A percentile compares a stretch with the other conserved stretches of the same genome.
Conservation (phyloP, 2,888 invertebrate genomes). For the Anticlea derivata region DNA sequence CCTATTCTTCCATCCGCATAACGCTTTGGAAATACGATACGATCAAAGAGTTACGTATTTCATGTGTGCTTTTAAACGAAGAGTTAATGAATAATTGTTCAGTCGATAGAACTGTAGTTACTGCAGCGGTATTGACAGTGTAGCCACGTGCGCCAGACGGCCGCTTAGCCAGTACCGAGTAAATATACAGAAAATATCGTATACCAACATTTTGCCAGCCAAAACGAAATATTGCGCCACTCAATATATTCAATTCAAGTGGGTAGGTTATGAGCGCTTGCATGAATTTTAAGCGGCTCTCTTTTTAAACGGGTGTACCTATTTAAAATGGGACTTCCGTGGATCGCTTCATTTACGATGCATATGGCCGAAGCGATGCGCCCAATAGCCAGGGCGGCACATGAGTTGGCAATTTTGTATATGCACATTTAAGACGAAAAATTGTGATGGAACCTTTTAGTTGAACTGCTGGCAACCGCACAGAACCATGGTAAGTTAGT, state of each 20-base stretch:
- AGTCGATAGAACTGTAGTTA: conserved; percentile 1
- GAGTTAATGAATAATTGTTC: not conserved
- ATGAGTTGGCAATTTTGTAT: too few species aligned
- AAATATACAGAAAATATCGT: conserved; percentile 24
- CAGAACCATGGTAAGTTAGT: too few species aligned
- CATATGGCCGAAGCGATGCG: too few species aligned
- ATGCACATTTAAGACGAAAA: too few species aligned
- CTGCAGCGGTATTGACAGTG: conserved; percentile 16
- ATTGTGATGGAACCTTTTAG: too few species aligned
- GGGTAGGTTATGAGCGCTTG: conserved; percentile 6
- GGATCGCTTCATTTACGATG: too few species aligned
- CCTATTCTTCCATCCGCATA: too few species aligned
- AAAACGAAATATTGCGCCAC: conserved; percentile 15
- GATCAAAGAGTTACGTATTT: not conserved
- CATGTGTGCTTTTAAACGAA: too few species aligned
- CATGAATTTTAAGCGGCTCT: conserved; percentile 5
- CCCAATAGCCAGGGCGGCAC: too few species aligned
- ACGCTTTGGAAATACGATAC: too few species aligned
- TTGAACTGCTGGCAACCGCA: too few species aligned
- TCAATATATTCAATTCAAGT: conserved; percentile 17
- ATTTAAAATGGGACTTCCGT: too few species aligned
- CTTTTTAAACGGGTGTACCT: conserved; percentile 7
- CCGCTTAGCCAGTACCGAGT: conserved; percentile 17
- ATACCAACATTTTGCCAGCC: conserved; percentile 20
- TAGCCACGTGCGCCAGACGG: conserved; percentile 23